Conservation (phyloP, 2,888 invertebrate genomes). For the Drosophila histrio region DNA sequence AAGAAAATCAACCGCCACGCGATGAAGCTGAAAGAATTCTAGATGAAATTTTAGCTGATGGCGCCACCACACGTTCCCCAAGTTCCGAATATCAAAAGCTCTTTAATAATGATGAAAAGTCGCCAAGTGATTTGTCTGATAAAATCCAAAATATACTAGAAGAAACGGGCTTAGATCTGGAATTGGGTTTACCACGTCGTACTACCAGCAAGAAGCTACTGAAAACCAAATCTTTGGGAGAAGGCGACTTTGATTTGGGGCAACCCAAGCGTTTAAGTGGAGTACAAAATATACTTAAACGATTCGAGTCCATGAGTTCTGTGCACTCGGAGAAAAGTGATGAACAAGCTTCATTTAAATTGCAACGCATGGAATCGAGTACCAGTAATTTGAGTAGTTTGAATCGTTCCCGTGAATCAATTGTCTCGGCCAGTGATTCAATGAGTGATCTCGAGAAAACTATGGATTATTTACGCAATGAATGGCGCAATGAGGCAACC, state of each 20-base stretch:
- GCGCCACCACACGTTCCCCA: constrained; percentile 77
- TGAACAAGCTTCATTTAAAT: constrained; percentile 68
- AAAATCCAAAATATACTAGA: constrained; percentile 82
- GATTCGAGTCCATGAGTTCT: constrained; percentile 82
- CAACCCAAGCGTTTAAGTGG: constrained; percentile 59
- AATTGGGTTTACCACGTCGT: constrained; percentile 72
- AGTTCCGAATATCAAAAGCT: constrained; percentile 82
- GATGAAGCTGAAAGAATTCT: constrained; percentile 81
- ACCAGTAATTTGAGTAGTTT: constrained; percentile 80
- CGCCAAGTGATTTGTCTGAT: constrained; percentile 83
- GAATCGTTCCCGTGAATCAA: constrained; percentile 80
- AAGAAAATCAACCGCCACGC: constrained; percentile 39
- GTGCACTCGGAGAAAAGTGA: constrained; percentile 73
- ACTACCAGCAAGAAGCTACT: constrained; percentile 71
- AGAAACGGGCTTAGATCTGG: constrained; percentile 80
- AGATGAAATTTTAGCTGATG: constrained; percentile 81
- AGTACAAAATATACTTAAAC: constrained; percentile 80
- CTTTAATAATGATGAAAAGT: constrained; percentile 82
- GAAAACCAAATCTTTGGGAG: constrained; percentile 80
- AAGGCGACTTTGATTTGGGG: constrained; percentile 74
- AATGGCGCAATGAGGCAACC: constrained; percentile 83
- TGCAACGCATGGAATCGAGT: constrained; percentile 80
- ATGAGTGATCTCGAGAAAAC: constrained; percentile 82
- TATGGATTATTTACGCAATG: constrained; percentile 82
- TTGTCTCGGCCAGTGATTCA: constrained; percentile 72